phyloP scores from a whole-genome alignment of 2,797 vertebrate genomes.

The Pygocentrus nattereri region DNA sequence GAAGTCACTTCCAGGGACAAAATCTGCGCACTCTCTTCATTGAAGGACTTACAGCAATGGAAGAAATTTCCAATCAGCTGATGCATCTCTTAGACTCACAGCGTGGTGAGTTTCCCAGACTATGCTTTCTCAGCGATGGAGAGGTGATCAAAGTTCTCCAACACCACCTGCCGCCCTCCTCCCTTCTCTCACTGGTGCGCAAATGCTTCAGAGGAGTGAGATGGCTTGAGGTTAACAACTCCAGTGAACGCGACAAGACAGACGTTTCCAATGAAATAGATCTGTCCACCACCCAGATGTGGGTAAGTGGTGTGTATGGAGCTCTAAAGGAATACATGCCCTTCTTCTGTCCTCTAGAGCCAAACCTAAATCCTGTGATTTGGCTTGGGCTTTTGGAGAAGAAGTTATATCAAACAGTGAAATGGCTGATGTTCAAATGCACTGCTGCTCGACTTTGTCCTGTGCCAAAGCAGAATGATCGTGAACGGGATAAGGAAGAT shows the following conservation, averaged over 20 bases:
- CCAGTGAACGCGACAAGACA: background rate
- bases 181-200: constrained; percentile 73
- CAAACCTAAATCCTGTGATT: constrained; percentile 64
- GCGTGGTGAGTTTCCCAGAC: constrained; percentile 78
- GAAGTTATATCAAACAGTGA: constrained; percentile 71
- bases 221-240: constrained; percentile 68
- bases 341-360: constrained; percentile 72
- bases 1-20: constrained; percentile 63
- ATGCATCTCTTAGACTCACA: constrained; percentile 69
- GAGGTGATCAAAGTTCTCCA: constrained; percentile 82
- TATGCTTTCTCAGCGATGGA: constrained; percentile 84
- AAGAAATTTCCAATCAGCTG: constrained; percentile 77
- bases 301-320: constrained; percentile 74
- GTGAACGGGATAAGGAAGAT: background rate
- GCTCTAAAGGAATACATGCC: constrained; percentile 75
- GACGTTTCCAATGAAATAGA: constrained; percentile 18
- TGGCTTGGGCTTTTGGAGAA: constrained; percentile 84
- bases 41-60: constrained; percentile 77
- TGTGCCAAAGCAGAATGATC: constrained; percentile 41
- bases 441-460: constrained; percentile 63
- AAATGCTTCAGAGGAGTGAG: constrained; percentile 82
- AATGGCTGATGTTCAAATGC: constrained; percentile 72
- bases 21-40: constrained; percentile 70
- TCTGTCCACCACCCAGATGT: constrained; percentile 47
- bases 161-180: constrained; percentile 60